Evolutionary conservation across 2,113 vertebrate species (phyloP).

Genomic region (Haliaeetus leucogaster): DNA sequence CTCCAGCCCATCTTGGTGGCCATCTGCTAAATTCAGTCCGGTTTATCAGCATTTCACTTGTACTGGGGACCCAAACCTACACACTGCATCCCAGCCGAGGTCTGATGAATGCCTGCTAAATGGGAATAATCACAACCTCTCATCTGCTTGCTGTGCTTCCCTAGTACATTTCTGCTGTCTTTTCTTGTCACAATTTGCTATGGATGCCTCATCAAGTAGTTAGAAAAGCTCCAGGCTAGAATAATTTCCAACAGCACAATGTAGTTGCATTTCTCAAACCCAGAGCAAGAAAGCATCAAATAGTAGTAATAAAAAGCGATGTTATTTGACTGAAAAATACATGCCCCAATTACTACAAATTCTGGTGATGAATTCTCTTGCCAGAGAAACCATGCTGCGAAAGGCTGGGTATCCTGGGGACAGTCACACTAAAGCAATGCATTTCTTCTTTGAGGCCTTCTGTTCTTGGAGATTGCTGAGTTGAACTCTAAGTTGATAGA

Average conservation of each 20-base stretch:
- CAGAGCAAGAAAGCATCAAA: not conserved
- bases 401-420: conserved; percentile 5
- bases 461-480: conserved; percentile 5
- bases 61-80: not conserved
- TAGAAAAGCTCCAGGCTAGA: not conserved
- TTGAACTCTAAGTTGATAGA: conserved; percentile 27
- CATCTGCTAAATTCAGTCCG: not conserved
- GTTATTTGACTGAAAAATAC: not conserved
- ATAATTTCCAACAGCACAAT: not conserved
- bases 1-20: not conserved
- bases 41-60: not conserved
- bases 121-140: not conserved
- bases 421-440: not conserved
- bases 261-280: not conserved
- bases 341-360: not conserved
- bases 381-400: not conserved
- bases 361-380: not conserved
- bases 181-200: not conserved
- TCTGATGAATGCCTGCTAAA: not conserved
- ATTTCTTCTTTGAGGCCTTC: not conserved
- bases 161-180: not conserved
- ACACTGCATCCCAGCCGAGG: not conserved
- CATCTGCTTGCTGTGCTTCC: not conserved
- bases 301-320: not conserved
- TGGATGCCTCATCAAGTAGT: not conserved